Evolutionary conservation across 2,113 vertebrate species (phyloP), one percentile per base, ranked within the genome.

Genomic region (Barnardius zonarius): DNA sequence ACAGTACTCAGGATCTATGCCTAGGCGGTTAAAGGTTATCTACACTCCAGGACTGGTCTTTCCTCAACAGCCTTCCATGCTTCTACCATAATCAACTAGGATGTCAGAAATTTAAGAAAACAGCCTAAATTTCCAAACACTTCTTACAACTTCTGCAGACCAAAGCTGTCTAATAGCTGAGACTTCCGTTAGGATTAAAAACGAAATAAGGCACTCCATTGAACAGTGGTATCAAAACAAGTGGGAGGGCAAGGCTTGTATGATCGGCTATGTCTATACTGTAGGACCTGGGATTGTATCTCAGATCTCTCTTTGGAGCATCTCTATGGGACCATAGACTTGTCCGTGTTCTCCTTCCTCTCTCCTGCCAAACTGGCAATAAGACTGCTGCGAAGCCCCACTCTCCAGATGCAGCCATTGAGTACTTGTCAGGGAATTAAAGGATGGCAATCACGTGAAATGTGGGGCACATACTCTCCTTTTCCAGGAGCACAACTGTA

Each of bases 21-120:
- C 67, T n/a, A 75, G 13, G n/a, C 55, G 92, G 51, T 24, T 86
- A 37, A 85, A 83, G 6, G 33, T 77, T 83, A 93, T 80, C 57
- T 91, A 8, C 0, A 0, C 12, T 69, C 39, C 62, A 66, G 37
- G 20, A 52, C 18, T 70, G 39, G 19, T 74, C 52, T 92, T 57
- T 85, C 14, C 49, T 93, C 51, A 76, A 70, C 27, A 83, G 17
- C 46, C 44, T 14, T 86, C 59, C 64, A 41, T 25, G 19, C 61
- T 61, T 76, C 46, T 75, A 61, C 28, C 55, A 43, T 89, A 11
- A 5, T 62, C 66, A 80, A 76, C n/a, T 57, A 81, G 25, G 27
- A 81, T 68, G 44, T 37, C 81, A 88, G 51, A 43, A 72, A 43
- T 73, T 93, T 79, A 74, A 94, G 80, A 86, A 78, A 79, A 83